Evolutionary conservation across 2,113 vertebrate genomes (phyloP).

Genomic region (Hyaena hyaena): DNA sequence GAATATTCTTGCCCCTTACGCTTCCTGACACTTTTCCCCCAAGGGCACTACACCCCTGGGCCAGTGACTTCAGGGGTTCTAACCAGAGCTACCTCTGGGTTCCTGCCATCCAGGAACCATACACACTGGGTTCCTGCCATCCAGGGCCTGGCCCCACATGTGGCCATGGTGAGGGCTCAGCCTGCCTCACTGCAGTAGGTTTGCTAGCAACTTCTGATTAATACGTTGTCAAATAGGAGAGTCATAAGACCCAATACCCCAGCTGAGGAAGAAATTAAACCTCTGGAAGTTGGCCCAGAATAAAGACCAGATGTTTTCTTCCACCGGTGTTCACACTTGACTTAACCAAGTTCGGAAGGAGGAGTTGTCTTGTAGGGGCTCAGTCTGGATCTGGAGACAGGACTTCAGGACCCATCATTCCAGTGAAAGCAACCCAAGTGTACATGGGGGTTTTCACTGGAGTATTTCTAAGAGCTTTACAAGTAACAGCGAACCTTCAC

Average conservation of each 20-base stretch:
- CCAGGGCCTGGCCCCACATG: not conserved
- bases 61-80: not conserved
- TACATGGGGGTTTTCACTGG: not conserved
- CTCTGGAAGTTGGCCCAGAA: not conserved
- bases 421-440: not conserved
- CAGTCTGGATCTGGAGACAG: not conserved
- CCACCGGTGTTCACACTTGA: not conserved
- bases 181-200: not conserved
- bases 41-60: not conserved
- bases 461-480: not conserved
- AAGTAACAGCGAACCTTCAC: not conserved
- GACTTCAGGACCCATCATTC: not conserved
- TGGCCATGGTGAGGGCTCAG: not conserved
- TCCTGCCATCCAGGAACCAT: not conserved
- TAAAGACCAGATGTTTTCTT: not conserved
- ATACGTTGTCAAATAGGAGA: not conserved
- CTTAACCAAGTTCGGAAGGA: not conserved
- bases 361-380: not conserved
- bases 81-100: accelerated
- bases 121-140: not conserved
- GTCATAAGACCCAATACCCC: not conserved
- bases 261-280: slow-evolving; percentile 24
- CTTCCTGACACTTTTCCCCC: not conserved
- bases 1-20: not conserved
- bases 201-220: not conserved